Conservation (phyloP, 2,888 invertebrate species). For the Hermaeophaga mercurialis region DNA sequence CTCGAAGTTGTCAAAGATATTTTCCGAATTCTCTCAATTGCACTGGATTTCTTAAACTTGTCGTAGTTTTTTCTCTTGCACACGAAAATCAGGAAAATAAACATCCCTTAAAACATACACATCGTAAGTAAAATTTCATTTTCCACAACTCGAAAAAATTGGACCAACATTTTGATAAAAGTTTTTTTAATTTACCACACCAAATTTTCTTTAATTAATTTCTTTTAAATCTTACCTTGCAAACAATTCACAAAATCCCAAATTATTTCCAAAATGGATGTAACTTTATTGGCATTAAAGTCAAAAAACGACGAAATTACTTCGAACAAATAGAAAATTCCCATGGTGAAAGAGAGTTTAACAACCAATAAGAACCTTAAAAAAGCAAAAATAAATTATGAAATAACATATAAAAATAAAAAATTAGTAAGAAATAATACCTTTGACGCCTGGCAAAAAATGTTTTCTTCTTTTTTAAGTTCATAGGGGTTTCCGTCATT, state of each 20-base stretch:
- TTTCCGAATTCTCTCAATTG: conserved; percentile 37
- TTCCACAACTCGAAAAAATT: no score
- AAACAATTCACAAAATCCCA: conserved; percentile 72
- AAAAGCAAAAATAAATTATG: conserved; percentile 28
- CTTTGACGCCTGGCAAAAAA: conserved; percentile 37
- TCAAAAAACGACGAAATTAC: conserved; percentile 65
- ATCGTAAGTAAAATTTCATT: no score
- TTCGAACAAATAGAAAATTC: conserved; percentile 74
- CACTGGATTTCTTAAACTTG: conserved; percentile 62
- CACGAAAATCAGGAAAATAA: conserved; percentile 75
- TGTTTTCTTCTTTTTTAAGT: conserved; percentile 32
- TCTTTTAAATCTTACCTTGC: no score
- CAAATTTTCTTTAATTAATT: no score
- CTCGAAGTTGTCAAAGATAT: conserved; percentile 34
- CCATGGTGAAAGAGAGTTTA: conserved; percentile 80
- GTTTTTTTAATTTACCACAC: no score
- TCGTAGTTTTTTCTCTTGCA: conserved; percentile 68
- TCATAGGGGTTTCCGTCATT: conserved; percentile 62
- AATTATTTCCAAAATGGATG: conserved; percentile 50
- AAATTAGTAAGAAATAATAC: not conserved
- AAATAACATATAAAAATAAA: not conserved
- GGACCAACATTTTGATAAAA: no score
- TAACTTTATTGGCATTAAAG: conserved; percentile 55
- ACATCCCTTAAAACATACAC: conserved; percentile 53
- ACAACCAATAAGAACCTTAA: conserved; percentile 71